Evolutionary conservation across 2,888 invertebrate genomes (phyloP), one percentile per base, ranked within the genome.

Genomic region (Habroteleia sp.): DNA sequence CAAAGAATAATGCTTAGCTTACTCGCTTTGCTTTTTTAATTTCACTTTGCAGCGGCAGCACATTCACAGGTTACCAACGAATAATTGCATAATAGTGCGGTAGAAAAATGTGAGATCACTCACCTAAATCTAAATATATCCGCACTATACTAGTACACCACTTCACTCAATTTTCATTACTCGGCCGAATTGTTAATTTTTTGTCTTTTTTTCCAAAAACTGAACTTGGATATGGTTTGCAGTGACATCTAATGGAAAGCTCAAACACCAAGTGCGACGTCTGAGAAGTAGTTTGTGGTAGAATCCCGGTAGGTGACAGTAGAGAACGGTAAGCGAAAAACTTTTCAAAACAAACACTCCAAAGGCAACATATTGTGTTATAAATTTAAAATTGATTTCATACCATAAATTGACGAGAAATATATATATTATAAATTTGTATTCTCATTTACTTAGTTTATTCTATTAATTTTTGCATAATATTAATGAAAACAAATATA

Each of bases 111-210:
- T 39, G 29, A 46, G 33, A 76, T 29, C 77, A 81, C 84, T 84
- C 81, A 84, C 85, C 80, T 82, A 74, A 77, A 75, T 81, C 81
- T 81, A 82, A 82, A 81, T 79, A 79, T 81, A 81, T 74, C 79
- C 80, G 54, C 79, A 72, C 80, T 78, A n/a, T n/a, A 81, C 80
- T 78, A 79, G 76, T 80, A 78, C 81, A 84, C 82, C 85, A 84
- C 82, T 79, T 82, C 83, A 81, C 84, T 78, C 77, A 74, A 81
- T 80, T 82, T 81, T 79, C 79, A 77, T 80, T 76, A 80, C 80
- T 77, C 77, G 69, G 56, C 80, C 77, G 79, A 81, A 82, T 81
- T 81, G 83, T 83, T 81, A 37, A 76, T 78, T 79, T 82, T 81
- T 75, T 80, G 78, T 73, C 20, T 42, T 52, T 68, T 69, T 69